Conservation (phyloP, 2,888 invertebrate species). For the Opisthograptis luteolata region DNA sequence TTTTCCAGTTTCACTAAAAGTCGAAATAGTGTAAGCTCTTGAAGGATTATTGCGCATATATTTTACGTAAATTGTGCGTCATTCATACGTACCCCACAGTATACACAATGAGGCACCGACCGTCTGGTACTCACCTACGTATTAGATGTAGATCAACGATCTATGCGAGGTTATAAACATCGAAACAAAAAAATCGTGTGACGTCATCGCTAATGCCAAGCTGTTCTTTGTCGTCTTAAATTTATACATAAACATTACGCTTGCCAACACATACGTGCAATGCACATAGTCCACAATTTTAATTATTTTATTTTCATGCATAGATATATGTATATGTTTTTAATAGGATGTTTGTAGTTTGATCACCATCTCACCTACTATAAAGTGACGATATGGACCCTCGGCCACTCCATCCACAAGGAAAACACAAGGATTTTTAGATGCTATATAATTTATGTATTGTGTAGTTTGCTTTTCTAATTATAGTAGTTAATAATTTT, state of each 20-base stretch:
- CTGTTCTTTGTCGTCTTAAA: conserved; percentile 39
- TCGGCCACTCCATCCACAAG: too few relatives aligned
- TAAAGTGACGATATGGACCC: too few relatives aligned
- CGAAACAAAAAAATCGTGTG: conserved; percentile 44
- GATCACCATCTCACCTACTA: too few relatives aligned
- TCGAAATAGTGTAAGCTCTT: conserved; percentile 14
- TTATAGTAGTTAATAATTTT: too few relatives aligned
- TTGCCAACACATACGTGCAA: conserved; percentile 3
- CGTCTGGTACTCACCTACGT: conserved; percentile 41
- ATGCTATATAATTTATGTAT: too few relatives aligned
- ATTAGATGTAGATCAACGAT: conserved; percentile 58
- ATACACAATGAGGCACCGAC: conserved; percentile 32
- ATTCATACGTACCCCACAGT: conserved; percentile 41
- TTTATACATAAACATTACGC: conserved; percentile 31
- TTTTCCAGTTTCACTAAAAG: conserved; percentile 1
- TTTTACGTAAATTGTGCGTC: conserved; percentile 42
- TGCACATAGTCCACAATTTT: neutral
- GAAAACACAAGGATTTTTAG: too few relatives aligned
- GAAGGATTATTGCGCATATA: conserved; percentile 22
- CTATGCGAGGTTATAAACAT: conserved; percentile 53
- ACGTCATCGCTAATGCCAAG: conserved; percentile 40
- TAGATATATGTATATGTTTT: too few relatives aligned
- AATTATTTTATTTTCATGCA: too few relatives aligned
- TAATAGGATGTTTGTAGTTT: too few relatives aligned
- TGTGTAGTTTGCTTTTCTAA: too few relatives aligned